Conservation (phyloP, 2,888 invertebrate species). For the Parasteatoda lunata region DNA sequence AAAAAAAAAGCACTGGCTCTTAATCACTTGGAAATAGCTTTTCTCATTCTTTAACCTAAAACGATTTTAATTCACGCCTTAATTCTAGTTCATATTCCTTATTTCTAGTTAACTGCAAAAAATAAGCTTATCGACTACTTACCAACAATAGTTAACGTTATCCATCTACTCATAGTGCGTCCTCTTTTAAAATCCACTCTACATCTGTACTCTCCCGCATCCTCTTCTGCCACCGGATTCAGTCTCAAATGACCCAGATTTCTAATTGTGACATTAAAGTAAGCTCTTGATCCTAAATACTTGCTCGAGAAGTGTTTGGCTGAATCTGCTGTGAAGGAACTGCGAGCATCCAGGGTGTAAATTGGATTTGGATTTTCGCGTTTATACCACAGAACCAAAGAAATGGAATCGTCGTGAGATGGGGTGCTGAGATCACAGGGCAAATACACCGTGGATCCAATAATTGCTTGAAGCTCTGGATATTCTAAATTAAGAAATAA, state of each 20-base stretch:
- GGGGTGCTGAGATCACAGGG: conserved; percentile 68
- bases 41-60: no score
- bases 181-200: conserved; percentile 68
- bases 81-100: no score
- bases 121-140: background rate
- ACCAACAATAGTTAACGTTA: conserved; percentile 69
- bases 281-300: conserved; percentile 59
- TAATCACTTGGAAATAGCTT: no score
- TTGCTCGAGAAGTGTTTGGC: conserved; percentile 67
- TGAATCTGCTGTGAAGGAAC: conserved; percentile 35
- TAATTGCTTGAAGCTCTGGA: conserved; percentile 58
- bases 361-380: conserved; percentile 61
- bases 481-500: conserved; percentile 38
- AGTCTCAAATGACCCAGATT: conserved; percentile 53
- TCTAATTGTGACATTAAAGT: conserved; percentile 62
- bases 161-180: conserved; percentile 56
- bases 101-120: no score
- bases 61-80: no score
- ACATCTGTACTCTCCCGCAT: conserved; percentile 68
- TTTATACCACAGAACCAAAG: conserved; percentile 67
- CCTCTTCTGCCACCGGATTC: conserved; percentile 61
- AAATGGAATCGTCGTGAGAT: conserved; percentile 63
- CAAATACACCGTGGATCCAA: conserved; percentile 60
- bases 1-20: no score
- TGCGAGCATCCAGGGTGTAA: conserved; percentile 66